Percentiles rank a stretch among this genome's conserved stretches.
Conservation (phyloP, 2,888 invertebrate genomes). For the Netelia inedita region DNA sequence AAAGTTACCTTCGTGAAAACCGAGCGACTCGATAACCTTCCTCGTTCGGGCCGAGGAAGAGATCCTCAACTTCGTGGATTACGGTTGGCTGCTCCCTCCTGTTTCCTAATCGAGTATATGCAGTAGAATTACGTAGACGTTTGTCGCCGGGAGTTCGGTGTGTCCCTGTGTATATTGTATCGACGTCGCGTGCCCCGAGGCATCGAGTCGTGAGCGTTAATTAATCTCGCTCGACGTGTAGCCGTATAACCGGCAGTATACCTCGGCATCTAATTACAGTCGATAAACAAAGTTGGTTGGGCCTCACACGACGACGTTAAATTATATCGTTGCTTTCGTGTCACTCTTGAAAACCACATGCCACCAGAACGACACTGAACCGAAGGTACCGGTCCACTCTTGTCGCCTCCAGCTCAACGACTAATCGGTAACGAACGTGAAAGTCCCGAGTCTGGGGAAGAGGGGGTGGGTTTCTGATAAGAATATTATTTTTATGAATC, state of each 20-base stretch:
- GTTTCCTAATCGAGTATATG: conserved; percentile 12
- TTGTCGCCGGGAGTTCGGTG: conserved; percentile 25
- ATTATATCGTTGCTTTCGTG: conserved; percentile 46
- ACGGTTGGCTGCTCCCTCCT: too few relatives aligned
- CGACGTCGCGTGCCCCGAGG: conserved; percentile 35
- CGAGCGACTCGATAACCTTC: too few relatives aligned
- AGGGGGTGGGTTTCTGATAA: not conserved
- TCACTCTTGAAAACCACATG: conserved; percentile 40
- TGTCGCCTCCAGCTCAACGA: too few relatives aligned
- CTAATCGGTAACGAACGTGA: too few relatives aligned
- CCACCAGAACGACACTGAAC: conserved; percentile 8
- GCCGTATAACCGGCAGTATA: not conserved
- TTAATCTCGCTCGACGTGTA: conserved; percentile 59
- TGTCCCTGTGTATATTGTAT: conserved; percentile 15
- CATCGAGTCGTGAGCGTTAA: conserved; percentile 53
- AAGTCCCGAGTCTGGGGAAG: too few relatives aligned
- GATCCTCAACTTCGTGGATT: too few relatives aligned
- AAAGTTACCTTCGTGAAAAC: too few relatives aligned
- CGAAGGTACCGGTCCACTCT: conserved; percentile 12
- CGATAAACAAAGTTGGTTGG: conserved; percentile 61
- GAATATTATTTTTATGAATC: conserved; percentile 62
- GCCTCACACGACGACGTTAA: conserved; percentile 29
- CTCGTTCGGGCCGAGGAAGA: too few relatives aligned
- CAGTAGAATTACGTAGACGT: not conserved
- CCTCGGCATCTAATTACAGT: conserved; percentile 57